Base-by-base conservation (phyloP, 2,888 invertebrate genomes). In the Cremastinae sp. region DNA sequence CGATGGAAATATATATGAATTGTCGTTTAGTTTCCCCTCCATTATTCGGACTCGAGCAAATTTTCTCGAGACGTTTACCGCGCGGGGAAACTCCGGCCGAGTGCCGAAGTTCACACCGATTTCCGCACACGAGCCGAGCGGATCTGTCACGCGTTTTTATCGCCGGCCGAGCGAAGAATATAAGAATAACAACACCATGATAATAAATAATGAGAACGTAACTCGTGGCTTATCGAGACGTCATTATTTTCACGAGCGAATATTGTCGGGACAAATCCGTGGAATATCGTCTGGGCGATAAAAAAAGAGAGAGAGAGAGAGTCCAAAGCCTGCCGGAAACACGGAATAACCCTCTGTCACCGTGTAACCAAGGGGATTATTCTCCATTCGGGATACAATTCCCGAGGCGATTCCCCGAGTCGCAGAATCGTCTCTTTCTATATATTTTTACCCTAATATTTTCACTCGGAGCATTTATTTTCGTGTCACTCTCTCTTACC, bases 101-200 rank as follows among this genome's bases (percentile, higher is more conserved):
- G 84, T 86, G 85, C 78, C 78, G 83, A 75, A 86, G 83, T 88
- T 88, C 87, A 85, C 87, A 87, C 84, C 83, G 78, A 74, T 80
- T 79, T 78, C 76, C 78, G 64, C 56, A 70, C 53, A 0, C 22
- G 14, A 12, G 79, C 74, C 81, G 82, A 83, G 84, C 83, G 78
- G 81, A 81, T 84, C 82, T 80, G 81, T 77, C 78, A 72, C 65
- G 28, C 8, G 20, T 51, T 9, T 14, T 28, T 36, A 43, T 56
- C 2, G 56, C 22, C 14, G n/a, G 20, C 53, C 14, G 18, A 58
- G 58, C 18, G 36, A 38, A 34, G 53, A 54, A 28, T 9, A 68
- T 16, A 14, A 47, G 36, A 49, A 59, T 10, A 20, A 38, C 8
- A 58, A 10, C 16, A 9, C 12, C 45, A 8, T 38, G 9, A 51